phyloP scores from a whole-genome alignment of 2,113 vertebrate genomes.

The Chloebia gouldiae region DNA sequence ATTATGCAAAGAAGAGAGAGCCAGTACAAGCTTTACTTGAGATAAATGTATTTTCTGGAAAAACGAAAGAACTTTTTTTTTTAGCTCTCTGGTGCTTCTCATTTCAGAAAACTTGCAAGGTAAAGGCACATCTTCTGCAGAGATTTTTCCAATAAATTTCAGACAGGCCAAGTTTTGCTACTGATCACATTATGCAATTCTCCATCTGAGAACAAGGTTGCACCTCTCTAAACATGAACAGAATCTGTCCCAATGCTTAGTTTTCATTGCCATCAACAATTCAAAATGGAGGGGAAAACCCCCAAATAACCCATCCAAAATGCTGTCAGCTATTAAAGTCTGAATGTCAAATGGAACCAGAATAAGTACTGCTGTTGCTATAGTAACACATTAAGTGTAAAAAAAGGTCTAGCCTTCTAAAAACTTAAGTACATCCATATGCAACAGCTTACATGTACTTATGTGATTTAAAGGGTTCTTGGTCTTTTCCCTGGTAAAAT shows the following conservation, averaged over 20 bases:
- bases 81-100: background rate
- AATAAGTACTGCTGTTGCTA: background rate
- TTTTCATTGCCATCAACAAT: background rate
- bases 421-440: conserved; percentile 59
- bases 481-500: conserved; percentile 22
- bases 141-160: background rate
- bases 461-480: conserved; percentile 38
- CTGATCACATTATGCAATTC: background rate
- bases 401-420: conserved; percentile 1
- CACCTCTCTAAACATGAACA: background rate
- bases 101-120: background rate
- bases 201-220: background rate
- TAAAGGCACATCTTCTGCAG: background rate
- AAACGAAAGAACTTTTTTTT: background rate
- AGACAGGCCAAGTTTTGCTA: background rate
- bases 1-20: background rate
- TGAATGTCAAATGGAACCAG: conserved; percentile 19
- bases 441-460: background rate
- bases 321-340: background rate
- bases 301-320: background rate
- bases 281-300: background rate
- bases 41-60: background rate
- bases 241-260: background rate
- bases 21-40: background rate
- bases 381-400: background rate